These are phyloP conservation scores for Apotomis capreana DNA, from an alignment of 2,888 invertebrate species.

Conservation along the genomic window DNA sequence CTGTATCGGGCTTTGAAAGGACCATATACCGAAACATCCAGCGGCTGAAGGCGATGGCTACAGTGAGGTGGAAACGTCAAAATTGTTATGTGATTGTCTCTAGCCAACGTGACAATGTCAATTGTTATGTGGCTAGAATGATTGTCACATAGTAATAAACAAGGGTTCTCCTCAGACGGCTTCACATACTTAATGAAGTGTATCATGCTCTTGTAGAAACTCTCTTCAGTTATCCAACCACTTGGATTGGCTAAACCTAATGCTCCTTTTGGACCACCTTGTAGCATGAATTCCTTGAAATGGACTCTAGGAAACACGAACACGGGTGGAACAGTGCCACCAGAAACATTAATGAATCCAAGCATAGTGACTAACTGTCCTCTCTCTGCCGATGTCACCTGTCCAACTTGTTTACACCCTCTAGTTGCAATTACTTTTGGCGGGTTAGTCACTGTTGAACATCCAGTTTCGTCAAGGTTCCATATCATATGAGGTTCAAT, in stretches of 20 bases:
- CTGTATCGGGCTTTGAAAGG: constrained; percentile 40
- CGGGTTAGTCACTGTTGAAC: constrained; percentile 43
- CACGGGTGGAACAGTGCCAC: neutral
- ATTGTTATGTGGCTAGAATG: neutral
- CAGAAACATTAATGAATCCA: constrained; percentile 6
- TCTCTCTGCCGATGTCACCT: constrained; percentile 43
- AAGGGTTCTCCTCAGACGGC: constrained; percentile 12
- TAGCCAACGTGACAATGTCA: neutral
- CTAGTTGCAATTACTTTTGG: constrained; percentile 43
- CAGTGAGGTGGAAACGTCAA: constrained; percentile 44
- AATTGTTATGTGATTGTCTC: constrained; percentile 34
- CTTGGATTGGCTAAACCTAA: constrained; percentile 4
- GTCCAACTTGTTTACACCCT: constrained; percentile 45
- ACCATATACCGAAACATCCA: constrained; percentile 41
- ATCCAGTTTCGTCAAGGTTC: constrained; percentile 41
- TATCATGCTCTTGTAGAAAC: constrained; percentile 44
- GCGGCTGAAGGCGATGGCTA: constrained; percentile 41
- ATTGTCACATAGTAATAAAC: neutral
- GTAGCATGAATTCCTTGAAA: constrained; percentile 9
- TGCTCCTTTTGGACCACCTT: constrained; percentile 10
- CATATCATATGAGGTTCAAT: constrained; percentile 40
- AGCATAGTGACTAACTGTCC: constrained; percentile 17
- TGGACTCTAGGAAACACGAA: constrained; percentile 17
- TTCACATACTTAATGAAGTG: constrained; percentile 41
- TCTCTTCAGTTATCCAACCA: constrained; percentile 45